Base-by-base conservation (phyloP, 1,140 invertebrate genomes). In the Caenorhabditis brenneri region DNA sequence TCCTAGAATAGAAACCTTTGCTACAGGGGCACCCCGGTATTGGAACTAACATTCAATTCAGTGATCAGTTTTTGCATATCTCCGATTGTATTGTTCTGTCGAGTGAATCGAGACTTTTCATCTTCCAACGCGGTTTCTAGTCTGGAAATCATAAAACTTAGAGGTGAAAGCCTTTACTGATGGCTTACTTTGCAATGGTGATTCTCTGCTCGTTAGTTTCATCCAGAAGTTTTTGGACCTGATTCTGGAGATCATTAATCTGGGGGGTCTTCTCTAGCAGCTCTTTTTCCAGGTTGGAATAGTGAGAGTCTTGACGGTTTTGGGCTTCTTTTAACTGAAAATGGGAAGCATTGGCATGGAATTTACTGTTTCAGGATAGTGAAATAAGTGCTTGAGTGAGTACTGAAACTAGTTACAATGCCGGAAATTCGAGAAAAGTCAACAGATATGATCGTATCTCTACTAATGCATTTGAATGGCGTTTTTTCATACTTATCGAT, bases 1-100 rank as follows among this genome's bases (percentile, higher is more conserved):
- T n/a, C n/a, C n/a, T n/a, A n/a, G n/a, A n/a, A n/a, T n/a, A n/a
- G n/a, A n/a, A n/a, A n/a, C n/a, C n/a, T n/a, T n/a, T n/a, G n/a
- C n/a, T n/a, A n/a, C n/a, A n/a, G n/a, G n/a, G n/a, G n/a, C n/a
- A n/a, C n/a, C 4, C 6, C 9, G 4, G 5, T 79, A 58, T 60
- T 27, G 39, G 15, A 51, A 48, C 79, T 81, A 39, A 83, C 85
- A 49, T 81, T 84, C 27, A 86, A 36, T 69, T 86, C 82, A 6
- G 36, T 55, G 19, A 86, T 85, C 36, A 60, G n/a, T 24, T 81
- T 74, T 60, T 84, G 82, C 27, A 86, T 55, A 6, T 86, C 82
- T 31, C 33, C 53, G 33, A 84, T 86, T 36, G 60, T 60, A 49
- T 84, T 79, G 24, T 60, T 81, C 24, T 84, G 79, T 22, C 83